Percentiles rank a stretch among this genome's conserved stretches.
These are phyloP conservation scores for Pachyrhynchus sulphureomaculatus DNA, from an alignment of 1,140 invertebrate species.

Conservation along the genomic window DNA sequence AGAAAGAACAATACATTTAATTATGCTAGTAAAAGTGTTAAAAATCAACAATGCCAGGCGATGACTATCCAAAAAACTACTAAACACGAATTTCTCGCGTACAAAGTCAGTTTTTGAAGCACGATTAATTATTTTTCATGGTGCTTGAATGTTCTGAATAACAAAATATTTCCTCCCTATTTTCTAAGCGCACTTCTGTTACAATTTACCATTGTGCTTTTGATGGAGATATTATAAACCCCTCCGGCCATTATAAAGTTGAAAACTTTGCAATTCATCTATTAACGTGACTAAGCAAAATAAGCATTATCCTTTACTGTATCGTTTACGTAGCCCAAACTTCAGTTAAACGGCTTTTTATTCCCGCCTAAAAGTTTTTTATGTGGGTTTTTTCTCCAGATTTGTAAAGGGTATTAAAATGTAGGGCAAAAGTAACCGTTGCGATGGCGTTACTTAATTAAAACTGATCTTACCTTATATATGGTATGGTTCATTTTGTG, in stretches of 20 bases:
- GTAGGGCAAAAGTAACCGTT: no score
- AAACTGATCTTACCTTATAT: no score
- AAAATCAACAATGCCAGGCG: conserved; percentile 30
- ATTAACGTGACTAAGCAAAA: conserved; percentile 30
- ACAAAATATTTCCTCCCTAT: conserved; percentile 42
- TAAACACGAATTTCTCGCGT: conserved; percentile 36
- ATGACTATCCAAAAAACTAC: conserved; percentile 37
- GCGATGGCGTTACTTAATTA: no score
- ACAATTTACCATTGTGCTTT: conserved; percentile 32
- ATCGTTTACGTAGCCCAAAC: background rate
- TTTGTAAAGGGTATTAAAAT: no score
- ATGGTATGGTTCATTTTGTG: no score
- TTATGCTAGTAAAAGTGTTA: conserved; percentile 32
- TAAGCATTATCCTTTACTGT: conserved; percentile 4
- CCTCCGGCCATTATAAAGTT: conserved; percentile 33
- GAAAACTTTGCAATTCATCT: conserved; percentile 34
- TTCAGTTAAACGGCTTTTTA: conserved; percentile 30
- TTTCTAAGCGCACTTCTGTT: conserved; percentile 35
- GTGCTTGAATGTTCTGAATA: conserved; percentile 45
- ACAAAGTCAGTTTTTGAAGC: conserved; percentile 45
- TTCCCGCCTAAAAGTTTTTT: background rate
- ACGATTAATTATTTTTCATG: conserved; percentile 49
- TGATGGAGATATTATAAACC: conserved; percentile 45
- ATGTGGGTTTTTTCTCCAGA: no score
- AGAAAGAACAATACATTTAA: conserved; percentile 26